These are phyloP conservation scores for Tachysurus vachellii DNA, from an alignment of 2,113 vertebrate species.

Conservation along the genomic window DNA sequence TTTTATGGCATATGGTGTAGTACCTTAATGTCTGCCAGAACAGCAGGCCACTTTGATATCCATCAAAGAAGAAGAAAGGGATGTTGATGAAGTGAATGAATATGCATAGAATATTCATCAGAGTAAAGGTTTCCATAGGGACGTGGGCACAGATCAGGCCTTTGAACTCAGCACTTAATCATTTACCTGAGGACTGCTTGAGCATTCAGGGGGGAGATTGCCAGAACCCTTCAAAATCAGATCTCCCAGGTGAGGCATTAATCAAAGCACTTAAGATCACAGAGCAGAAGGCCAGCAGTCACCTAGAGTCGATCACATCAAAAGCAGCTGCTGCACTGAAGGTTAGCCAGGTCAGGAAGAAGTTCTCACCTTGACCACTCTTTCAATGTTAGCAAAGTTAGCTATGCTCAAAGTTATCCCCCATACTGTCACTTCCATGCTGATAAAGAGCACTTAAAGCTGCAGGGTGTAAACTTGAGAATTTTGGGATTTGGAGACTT, in stretches of 20 bases:
- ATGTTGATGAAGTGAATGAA: constrained; percentile 58
- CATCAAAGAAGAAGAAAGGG: constrained; percentile 60
- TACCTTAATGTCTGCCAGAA: constrained; percentile 60
- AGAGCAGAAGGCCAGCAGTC: constrained; percentile 51
- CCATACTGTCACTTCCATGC: not conserved
- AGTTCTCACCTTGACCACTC: constrained; percentile 51
- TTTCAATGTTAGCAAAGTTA: constrained; percentile 14
- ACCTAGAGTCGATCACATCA: constrained; percentile 42
- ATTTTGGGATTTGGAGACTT: not conserved
- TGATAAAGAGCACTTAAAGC: not conserved
- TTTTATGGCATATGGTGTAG: constrained; percentile 64
- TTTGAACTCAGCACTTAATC: constrained; percentile 55
- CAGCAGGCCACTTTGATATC: constrained; percentile 62
- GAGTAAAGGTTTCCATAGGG: constrained; percentile 65
- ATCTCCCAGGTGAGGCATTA: constrained; percentile 60
- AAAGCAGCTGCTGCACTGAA: constrained; percentile 51
- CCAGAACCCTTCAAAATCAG: constrained; percentile 40
- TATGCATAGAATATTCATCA: constrained; percentile 71
- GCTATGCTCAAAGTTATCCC: not conserved
- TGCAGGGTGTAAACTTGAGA: not conserved
- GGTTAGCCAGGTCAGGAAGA: constrained; percentile 58
- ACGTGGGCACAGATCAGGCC: constrained; percentile 60
- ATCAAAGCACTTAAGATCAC: constrained; percentile 58
- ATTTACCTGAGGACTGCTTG: constrained; percentile 54
- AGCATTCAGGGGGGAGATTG: constrained; percentile 48